These are phyloP conservation scores for Neria commutata DNA, from an alignment of 2,888 invertebrate genomes.

Conservation along the genomic window DNA sequence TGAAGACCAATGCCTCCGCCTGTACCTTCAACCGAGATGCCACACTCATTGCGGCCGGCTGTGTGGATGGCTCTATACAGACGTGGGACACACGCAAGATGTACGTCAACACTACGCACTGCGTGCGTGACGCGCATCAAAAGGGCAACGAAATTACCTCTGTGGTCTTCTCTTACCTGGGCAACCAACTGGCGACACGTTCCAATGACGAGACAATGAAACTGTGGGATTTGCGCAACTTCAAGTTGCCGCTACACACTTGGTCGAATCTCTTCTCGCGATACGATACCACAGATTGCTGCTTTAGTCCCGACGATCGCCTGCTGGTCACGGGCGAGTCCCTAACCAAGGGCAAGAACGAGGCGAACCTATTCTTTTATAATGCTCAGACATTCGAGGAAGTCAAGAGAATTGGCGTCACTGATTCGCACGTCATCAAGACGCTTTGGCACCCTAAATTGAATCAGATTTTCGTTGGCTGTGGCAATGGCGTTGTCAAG, in stretches of 20 bases:
- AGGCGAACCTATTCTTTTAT: slow-evolving; percentile 79
- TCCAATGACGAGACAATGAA: slow-evolving; percentile 93
- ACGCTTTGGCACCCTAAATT: slow-evolving; percentile 95
- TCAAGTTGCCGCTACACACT: slow-evolving; percentile 77
- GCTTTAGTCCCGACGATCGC: slow-evolving; percentile 86
- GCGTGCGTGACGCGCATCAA: slow-evolving; percentile 81
- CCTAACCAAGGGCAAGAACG: slow-evolving; percentile 69
- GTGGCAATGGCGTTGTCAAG: slow-evolving; percentile 88
- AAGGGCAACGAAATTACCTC: slow-evolving; percentile 82
- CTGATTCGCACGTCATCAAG: slow-evolving; percentile 84
- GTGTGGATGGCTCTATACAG: slow-evolving; percentile 85
- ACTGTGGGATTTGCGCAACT: slow-evolving; percentile 88
- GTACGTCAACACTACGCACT: slow-evolving; percentile 84
- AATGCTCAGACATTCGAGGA: slow-evolving; percentile 77
- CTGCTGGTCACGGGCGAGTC: slow-evolving; percentile 89
- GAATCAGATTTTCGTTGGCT: slow-evolving; percentile 95
- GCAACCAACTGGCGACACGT: slow-evolving; percentile 73
- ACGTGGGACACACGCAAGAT: slow-evolving; percentile 95
- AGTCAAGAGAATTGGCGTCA: slow-evolving; percentile 76
- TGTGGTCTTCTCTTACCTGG: slow-evolving; percentile 87
- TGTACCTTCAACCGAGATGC: slow-evolving; percentile 87
- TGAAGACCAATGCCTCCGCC: slow-evolving; percentile 83
- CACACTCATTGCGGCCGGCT: slow-evolving; percentile 86
- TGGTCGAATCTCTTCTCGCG: slow-evolving; percentile 77
- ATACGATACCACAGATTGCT: slow-evolving; percentile 81